Evolutionary conservation across 2,113 vertebrate species (phyloP).

Genomic region (Perca fluviatilis): DNA sequence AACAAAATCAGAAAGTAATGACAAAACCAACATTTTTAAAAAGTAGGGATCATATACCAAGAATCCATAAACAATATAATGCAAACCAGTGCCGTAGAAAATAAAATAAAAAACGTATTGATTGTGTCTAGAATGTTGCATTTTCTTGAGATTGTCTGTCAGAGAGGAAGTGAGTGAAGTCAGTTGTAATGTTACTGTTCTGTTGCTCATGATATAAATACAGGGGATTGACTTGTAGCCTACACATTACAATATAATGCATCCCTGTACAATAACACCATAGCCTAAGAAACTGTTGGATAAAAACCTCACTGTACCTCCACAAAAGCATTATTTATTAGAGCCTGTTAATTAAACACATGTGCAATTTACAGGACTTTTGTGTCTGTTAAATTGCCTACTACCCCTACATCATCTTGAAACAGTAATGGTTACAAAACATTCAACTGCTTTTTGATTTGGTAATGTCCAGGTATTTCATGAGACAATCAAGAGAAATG

Average conservation of each 20-base stretch:
- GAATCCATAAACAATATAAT: background rate
- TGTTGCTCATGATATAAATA: background rate
- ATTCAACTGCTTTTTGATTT: conserved; percentile 24
- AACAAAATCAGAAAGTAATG: background rate
- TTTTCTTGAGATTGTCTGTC: background rate
- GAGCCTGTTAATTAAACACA: too few relatives aligned
- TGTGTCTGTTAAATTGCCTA: background rate
- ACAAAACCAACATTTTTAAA: background rate
- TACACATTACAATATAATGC: background rate
- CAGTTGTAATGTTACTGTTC: background rate
- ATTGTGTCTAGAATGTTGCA: background rate
- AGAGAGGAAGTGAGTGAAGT: background rate
- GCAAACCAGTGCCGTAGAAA: background rate
- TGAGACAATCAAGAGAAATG: conserved; percentile 10
- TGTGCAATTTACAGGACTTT: background rate
- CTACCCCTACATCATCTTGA: background rate
- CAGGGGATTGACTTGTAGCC: background rate
- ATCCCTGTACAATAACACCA: background rate
- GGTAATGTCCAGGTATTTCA: background rate
- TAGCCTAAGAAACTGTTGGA: background rate
- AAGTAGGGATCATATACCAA: background rate
- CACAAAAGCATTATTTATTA: background rate
- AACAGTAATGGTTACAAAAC: background rate
- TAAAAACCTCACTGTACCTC: background rate
- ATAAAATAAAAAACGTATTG: background rate